Evolutionary conservation across 2,113 vertebrate genomes (phyloP).

Genomic region (Craseonycteris thonglongyai): DNA sequence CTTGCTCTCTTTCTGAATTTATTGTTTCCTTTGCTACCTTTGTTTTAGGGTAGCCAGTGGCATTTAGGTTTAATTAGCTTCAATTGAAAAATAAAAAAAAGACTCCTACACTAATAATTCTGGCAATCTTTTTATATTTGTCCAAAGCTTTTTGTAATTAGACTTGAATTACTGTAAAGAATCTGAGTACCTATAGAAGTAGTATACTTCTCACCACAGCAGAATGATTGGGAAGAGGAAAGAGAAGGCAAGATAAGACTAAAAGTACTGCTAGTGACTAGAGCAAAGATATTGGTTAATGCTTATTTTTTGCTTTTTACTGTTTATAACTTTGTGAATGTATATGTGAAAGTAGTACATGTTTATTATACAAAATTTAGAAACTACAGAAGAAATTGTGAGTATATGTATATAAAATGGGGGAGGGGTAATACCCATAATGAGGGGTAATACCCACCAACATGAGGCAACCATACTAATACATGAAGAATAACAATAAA

Average conservation of each 20-base stretch:
- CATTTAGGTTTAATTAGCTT: conserved; percentile 27
- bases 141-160: not conserved
- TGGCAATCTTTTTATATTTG: conserved; percentile 1
- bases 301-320: conserved; percentile 26
- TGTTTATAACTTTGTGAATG: not conserved
- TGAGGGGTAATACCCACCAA: too few relatives aligned
- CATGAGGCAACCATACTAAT: not conserved
- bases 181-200: not conserved
- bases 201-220: not conserved
- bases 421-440: not conserved
- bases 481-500: conserved; percentile 8
- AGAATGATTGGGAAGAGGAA: not conserved
- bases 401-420: not conserved
- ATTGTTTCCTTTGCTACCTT: not conserved
- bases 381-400: not conserved
- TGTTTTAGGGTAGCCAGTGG: not conserved
- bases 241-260: not conserved
- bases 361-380: not conserved
- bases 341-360: conserved; percentile 8
- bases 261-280: not conserved
- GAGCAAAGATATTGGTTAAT: conserved; percentile 1
- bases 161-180: conserved; percentile 11
- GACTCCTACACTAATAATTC: not conserved
- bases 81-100: not conserved
- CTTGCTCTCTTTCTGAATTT: not conserved